A percentile compares a stretch with the other conserved stretches of the same genome.
Evolutionary conservation across 1,140 invertebrate species (phyloP).

Genomic region (Papilio polytes): DNA sequence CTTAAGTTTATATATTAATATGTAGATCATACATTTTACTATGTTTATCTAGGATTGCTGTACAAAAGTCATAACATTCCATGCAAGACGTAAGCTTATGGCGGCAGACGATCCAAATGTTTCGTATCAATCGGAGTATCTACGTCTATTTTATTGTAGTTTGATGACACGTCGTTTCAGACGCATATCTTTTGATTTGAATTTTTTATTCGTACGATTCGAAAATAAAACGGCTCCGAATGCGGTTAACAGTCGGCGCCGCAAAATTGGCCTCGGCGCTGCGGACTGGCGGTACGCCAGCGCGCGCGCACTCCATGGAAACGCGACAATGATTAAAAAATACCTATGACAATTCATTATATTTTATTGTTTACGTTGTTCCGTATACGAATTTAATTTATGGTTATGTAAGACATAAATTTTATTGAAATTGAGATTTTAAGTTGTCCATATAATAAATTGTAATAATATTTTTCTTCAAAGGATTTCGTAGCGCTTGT

Average conservation of each 20-base stretch:
- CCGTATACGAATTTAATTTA: neutral
- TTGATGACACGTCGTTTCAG: constrained; percentile 25
- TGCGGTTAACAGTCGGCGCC: constrained; percentile 72
- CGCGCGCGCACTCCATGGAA: constrained; percentile 56
- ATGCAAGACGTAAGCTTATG: neutral
- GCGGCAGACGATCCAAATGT: neutral
- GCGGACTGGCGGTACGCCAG: constrained; percentile 66
- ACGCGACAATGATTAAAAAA: constrained; percentile 37
- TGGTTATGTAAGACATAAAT: neutral
- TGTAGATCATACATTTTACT: too few relatives aligned
- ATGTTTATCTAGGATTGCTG: too few relatives aligned
- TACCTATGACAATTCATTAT: neutral
- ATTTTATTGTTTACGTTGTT: neutral
- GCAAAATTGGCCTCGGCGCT: constrained; percentile 64
- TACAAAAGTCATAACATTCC: neutral
- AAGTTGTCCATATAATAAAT: neutral
- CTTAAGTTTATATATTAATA: too few relatives aligned
- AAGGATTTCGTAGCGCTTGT: neutral
- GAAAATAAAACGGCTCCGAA: constrained; percentile 67
- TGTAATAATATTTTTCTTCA: neutral
- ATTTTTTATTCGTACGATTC: constrained; percentile 46
- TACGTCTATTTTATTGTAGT: constrained; percentile 10
- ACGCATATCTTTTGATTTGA: constrained; percentile 33
- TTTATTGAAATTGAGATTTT: neutral
- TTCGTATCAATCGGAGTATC: neutral